These are phyloP conservation scores for Ardeotis arabs DNA, from an alignment of 2,113 vertebrate genomes.

Conservation along the genomic window DNA sequence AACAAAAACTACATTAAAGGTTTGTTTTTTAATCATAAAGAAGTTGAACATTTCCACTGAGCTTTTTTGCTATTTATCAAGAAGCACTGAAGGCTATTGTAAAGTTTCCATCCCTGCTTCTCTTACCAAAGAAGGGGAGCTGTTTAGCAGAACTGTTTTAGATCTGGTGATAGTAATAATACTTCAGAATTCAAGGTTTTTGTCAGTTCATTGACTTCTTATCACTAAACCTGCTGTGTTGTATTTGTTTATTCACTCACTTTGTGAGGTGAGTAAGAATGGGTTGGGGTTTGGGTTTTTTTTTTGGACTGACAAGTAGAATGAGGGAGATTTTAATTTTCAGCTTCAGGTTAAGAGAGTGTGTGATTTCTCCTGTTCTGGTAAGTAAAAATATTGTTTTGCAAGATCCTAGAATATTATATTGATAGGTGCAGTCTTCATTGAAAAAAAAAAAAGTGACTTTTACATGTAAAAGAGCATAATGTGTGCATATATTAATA, in stretches of 20 bases:
- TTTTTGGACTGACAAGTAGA: background rate
- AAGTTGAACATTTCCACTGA: constrained; percentile 75
- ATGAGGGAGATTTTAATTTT: background rate
- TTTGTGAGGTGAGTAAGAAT: background rate
- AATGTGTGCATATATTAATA: background rate
- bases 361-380: constrained; percentile 16
- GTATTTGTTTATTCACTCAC: constrained; percentile 4
- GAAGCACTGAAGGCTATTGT: constrained; percentile 58
- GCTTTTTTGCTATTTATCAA: constrained; percentile 75
- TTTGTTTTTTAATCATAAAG: constrained; percentile 79
- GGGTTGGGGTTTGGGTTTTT: background rate
- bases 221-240: background rate
- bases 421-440: background rate
- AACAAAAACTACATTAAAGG: constrained; percentile 84
- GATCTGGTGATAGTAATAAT: background rate
- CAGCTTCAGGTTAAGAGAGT: background rate
- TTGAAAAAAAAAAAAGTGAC: background rate
- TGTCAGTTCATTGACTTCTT: background rate
- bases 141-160: constrained; percentile 24
- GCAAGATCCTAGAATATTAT: background rate
- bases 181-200: constrained; percentile 4
- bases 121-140: constrained; percentile 47
- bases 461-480: background rate
- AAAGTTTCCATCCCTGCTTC: constrained; percentile 60
- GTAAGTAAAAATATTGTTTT: constrained; percentile 39